Evolutionary conservation across 2,888 invertebrate species (phyloP).

Genomic region (Amphipoea oculea): DNA sequence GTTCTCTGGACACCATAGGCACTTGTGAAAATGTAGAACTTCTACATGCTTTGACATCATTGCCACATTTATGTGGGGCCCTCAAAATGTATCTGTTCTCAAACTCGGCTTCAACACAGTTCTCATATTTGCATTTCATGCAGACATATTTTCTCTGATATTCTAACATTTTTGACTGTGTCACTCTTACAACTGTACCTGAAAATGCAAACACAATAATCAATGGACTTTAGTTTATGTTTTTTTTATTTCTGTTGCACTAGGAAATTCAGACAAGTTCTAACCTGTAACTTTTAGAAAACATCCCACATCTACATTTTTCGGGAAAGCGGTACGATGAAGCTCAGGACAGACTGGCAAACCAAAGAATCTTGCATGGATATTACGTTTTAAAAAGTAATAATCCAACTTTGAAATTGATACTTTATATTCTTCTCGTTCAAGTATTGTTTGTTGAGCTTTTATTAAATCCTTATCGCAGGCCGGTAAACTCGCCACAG

Average conservation of each 20-base stretch:
- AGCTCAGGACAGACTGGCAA: constrained; percentile 93
- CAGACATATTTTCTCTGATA: constrained; percentile 94
- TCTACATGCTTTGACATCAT: constrained; percentile 89
- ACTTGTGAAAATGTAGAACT: constrained; percentile 89
- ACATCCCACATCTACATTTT: constrained; percentile 92
- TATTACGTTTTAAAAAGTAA: constrained; percentile 90
- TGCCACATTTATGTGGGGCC: constrained; percentile 90
- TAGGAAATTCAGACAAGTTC: constrained; percentile 17
- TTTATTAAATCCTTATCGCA: constrained; percentile 92
- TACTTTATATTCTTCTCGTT: constrained; percentile 80
- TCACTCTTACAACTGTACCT: constrained; percentile 95
- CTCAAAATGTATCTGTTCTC: constrained; percentile 91
- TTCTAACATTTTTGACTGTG: constrained; percentile 94
- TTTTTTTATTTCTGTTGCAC: background rate
- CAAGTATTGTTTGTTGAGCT: constrained; percentile 91
- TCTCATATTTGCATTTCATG: constrained; percentile 93
- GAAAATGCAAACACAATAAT: constrained; percentile 58
- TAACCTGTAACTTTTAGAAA: constrained; percentile 94
- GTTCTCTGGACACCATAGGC: constrained; percentile 90
- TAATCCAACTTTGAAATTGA: constrained; percentile 76
- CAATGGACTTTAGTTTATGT: background rate
- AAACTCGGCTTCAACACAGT: constrained; percentile 92
- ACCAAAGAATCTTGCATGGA: constrained; percentile 92
- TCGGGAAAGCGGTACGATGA: constrained; percentile 92
- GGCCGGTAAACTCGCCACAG: constrained; percentile 91